Evolutionary conservation across 37 sponge, comb jelly and placozoan species (phyloP).

Genomic region (Crambe crambe): DNA sequence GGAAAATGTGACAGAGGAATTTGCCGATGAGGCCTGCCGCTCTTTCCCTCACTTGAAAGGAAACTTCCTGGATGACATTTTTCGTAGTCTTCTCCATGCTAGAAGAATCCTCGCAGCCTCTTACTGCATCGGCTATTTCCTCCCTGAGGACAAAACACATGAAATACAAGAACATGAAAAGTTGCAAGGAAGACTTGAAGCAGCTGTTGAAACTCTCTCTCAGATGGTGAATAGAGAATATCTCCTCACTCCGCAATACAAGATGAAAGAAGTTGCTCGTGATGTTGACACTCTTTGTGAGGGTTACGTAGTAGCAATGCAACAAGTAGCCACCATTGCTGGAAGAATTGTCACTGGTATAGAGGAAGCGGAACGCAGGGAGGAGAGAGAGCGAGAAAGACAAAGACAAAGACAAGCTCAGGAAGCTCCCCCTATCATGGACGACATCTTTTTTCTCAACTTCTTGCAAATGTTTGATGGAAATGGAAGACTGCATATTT

Average conservation of each 20-base stretch:
- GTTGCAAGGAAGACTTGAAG: slow-evolving; percentile 73
- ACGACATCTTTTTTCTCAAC: neutral
- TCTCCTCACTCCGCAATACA: slow-evolving; percentile 63
- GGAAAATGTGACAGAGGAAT: neutral
- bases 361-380: neutral
- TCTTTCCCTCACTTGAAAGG: slow-evolving; percentile 7
- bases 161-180: slow-evolving; percentile 39
- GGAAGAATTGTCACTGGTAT: neutral
- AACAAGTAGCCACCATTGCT: slow-evolving; percentile 22
- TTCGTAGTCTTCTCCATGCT: slow-evolving; percentile 48
- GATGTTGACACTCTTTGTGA: slow-evolving; percentile 42
- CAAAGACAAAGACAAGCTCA: neutral
- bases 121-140: slow-evolving; percentile 69
- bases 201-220: slow-evolving; percentile 65
- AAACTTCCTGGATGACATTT: slow-evolving; percentile 57
- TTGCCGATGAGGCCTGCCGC: slow-evolving; percentile 10
- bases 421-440: neutral
- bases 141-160: slow-evolving; percentile 21
- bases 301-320: slow-evolving; percentile 38
- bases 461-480: neutral
- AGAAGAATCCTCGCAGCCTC: slow-evolving; percentile 72
- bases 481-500: neutral
- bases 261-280: slow-evolving; percentile 52
- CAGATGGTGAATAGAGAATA: slow-evolving; percentile 77
- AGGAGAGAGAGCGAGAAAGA: neutral